A percentile compares a stretch with the other conserved stretches of the same genome.
Evolutionary conservation across 1,140 invertebrate species (phyloP).

Genomic region (Drosophila kurseongensis): DNA sequence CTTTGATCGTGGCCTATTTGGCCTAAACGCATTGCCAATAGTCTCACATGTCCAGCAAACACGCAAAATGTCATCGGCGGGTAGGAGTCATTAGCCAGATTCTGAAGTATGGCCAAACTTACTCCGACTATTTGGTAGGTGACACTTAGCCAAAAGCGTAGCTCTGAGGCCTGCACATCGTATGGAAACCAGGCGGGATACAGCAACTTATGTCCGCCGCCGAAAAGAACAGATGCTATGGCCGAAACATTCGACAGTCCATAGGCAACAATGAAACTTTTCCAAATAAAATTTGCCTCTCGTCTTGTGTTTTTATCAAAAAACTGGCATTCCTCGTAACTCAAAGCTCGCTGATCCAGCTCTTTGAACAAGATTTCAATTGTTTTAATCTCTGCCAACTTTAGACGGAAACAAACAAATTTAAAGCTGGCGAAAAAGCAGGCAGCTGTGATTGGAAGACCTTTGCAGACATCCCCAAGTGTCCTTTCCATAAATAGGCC

Average conservation of each 20-base stretch:
- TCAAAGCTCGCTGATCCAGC: constrained; percentile 38
- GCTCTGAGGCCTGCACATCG: constrained; percentile 26
- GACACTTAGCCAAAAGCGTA: constrained; percentile 33
- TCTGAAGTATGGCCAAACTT: constrained; percentile 40
- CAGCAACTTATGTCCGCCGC: constrained; percentile 27
- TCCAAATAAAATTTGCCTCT: constrained; percentile 34
- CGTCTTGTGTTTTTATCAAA: constrained; percentile 20
- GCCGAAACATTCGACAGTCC: constrained; percentile 26
- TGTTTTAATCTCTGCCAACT: constrained; percentile 42
- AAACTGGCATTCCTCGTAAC: constrained; percentile 30
- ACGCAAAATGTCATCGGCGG: constrained; percentile 57
- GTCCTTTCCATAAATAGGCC: constrained; percentile 34
- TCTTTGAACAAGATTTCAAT: constrained; percentile 33
- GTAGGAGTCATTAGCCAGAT: constrained; percentile 55
- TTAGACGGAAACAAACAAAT: constrained; percentile 39
- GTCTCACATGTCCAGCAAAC: constrained; percentile 47
- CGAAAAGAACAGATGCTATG: constrained; percentile 26
- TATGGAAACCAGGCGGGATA: constrained; percentile 69
- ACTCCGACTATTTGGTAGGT: constrained; percentile 51
- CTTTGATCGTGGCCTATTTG: constrained; percentile 23
- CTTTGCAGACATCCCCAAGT: constrained; percentile 37
- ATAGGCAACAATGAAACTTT: constrained; percentile 51
- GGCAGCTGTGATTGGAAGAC: constrained; percentile 51
- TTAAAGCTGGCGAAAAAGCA: constrained; percentile 54
- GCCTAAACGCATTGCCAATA: constrained; percentile 42